Evolutionary conservation across 1,140 invertebrate genomes (phyloP).

Genomic region (Daktulosphaira vitifoliae): DNA sequence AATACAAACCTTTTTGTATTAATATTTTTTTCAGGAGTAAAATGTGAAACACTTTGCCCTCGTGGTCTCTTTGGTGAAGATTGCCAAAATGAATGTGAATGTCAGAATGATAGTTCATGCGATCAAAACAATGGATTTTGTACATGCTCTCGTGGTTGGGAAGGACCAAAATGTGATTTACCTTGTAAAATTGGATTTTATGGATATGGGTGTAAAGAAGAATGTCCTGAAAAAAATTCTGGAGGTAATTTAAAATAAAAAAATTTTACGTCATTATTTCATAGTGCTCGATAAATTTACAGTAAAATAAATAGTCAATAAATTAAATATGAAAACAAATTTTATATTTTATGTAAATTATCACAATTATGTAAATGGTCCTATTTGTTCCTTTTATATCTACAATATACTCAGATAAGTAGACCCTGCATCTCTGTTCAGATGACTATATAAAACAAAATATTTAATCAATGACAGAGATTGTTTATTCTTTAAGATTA

Average conservation of each 20-base stretch:
- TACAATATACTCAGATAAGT: no score
- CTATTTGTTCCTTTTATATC: no score
- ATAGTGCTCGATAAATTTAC: no score
- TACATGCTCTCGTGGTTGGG: slow-evolving; percentile 75
- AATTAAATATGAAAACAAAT: no score
- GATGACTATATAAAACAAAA: no score
- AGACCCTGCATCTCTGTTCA: no score
- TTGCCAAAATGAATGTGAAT: slow-evolving; percentile 70
- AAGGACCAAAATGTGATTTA: slow-evolving; percentile 61
- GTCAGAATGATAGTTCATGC: slow-evolving; percentile 79
- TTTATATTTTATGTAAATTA: no score
- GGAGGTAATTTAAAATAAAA: slow-evolving; percentile 15
- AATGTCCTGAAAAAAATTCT: slow-evolving; percentile 50
- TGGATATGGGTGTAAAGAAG: slow-evolving; percentile 70
- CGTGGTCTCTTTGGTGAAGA: slow-evolving; percentile 66
- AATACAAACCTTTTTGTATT: background rate
- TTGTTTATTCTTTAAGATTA: no score
- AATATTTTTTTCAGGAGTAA: slow-evolving; percentile 50
- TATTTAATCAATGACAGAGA: no score
- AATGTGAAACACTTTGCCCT: slow-evolving; percentile 75
- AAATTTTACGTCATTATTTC: no score
- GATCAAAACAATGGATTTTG: slow-evolving; percentile 69
- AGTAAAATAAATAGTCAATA: no score
- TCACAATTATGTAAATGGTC: no score
- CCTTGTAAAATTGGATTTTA: slow-evolving; percentile 69